Evolutionary conservation across 2,113 vertebrate species (phyloP), one percentile per base, ranked within the genome.

Genomic region (Camelus dromedarius): DNA sequence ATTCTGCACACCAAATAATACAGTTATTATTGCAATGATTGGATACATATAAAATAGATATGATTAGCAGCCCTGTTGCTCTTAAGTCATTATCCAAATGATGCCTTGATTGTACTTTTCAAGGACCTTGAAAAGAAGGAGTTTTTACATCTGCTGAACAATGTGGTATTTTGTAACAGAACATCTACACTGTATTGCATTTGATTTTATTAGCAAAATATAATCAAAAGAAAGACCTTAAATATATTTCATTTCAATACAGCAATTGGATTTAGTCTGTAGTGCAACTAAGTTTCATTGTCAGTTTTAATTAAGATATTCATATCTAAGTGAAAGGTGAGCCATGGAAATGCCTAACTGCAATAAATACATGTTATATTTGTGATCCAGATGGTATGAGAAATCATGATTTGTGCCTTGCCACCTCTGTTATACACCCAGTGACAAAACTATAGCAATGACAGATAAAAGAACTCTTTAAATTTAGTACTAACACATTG

Each of bases 1-100:
- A 86, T 97, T 86, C 22, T 76, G 22, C 14, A 84, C 19, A 93
- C 4, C n/a, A 81, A 93, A 91, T 73, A 50, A 72, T 86, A 77
- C 24, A 95, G 35, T 80, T 58, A 97, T 94, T 88, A 83, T 56
- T 64, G 30, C 9, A 16, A 54, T 85, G 64, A 66, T 54, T 95
- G 69, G 28, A 38, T 85, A 89, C 12, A n/a, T 69, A 79, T 70
- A 88, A 97, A 96, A 97, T 85, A 54, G 38, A 90, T 91, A 26
- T 42, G n/a, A 87, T 88, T 60, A 84, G 14, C 54, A 64, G 64
- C 26, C 30, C 3, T 97, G 19, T 30, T 20, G 73, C 7, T 35
- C 32, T 80, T 87, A 94, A 82, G 26, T 94, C 50, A 90, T 96
- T 95, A 75, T 32, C 15, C 84, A 88, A 70, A 60, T 72, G 28